Percentiles rank a stretch among this genome's conserved stretches.
These are phyloP conservation scores for Tenthredo scrophulariae DNA, from an alignment of 2,888 invertebrate genomes.

Conservation along the genomic window DNA sequence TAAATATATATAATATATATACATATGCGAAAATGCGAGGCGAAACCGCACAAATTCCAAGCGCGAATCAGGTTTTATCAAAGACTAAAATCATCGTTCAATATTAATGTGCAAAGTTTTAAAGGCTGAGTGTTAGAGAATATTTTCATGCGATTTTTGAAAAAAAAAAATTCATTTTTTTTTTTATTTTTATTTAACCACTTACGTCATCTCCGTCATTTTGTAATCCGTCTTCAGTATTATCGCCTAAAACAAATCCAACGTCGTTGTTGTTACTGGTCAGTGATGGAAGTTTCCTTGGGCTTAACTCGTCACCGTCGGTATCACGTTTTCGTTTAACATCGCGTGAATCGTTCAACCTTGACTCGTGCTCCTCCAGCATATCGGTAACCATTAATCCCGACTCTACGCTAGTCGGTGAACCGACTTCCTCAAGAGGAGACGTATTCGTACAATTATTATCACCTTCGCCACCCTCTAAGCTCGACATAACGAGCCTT, in stretches of 20 bases:
- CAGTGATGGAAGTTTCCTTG: slow-evolving; percentile 72
- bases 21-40: background rate
- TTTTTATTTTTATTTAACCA: slow-evolving; percentile 49
- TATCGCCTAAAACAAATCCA: slow-evolving; percentile 73
- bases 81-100: background rate
- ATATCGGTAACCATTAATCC: slow-evolving; percentile 76
- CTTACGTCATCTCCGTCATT: slow-evolving; percentile 75
- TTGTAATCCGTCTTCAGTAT: slow-evolving; percentile 69
- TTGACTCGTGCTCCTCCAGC: slow-evolving; percentile 72
- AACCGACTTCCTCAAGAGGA: slow-evolving; percentile 74
- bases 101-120: background rate
- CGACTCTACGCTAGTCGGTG: slow-evolving; percentile 72
- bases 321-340: slow-evolving; percentile 72
- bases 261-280: slow-evolving; percentile 75
- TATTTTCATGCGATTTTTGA: too few relatives aligned
- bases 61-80: background rate
- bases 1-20: background rate
- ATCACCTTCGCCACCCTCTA: slow-evolving; percentile 66
- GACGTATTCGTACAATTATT: slow-evolving; percentile 72
- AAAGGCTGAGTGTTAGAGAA: too few relatives aligned
- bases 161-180: too few relatives aligned
- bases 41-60: background rate
- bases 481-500: slow-evolving; percentile 63
- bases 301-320: slow-evolving; percentile 69
- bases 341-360: slow-evolving; percentile 57